These are phyloP conservation scores for Epinephelus fuscoguttatus DNA, from an alignment of 2,113 vertebrate species.

Conservation along the genomic window DNA sequence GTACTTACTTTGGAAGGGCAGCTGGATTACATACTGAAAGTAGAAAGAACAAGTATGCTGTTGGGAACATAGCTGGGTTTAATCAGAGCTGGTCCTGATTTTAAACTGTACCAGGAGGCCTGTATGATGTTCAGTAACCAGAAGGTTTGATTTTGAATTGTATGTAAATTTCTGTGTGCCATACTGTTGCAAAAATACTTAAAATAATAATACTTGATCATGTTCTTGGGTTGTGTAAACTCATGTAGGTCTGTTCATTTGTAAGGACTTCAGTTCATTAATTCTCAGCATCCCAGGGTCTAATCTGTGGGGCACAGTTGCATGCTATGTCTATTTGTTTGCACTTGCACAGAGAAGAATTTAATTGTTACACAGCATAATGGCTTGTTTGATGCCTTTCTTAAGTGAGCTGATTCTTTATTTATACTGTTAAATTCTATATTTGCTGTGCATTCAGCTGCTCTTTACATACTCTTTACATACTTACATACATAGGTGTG, in stretches of 20 bases:
- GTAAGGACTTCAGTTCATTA: background rate
- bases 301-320: background rate
- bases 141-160: background rate
- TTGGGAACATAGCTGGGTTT: too few relatives aligned
- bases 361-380: background rate
- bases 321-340: background rate
- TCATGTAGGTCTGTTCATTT: background rate
- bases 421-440: background rate
- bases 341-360: background rate
- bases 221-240: background rate
- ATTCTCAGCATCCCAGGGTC: background rate
- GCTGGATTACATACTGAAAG: too few relatives aligned
- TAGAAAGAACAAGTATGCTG: too few relatives aligned
- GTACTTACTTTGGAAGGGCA: too few relatives aligned
- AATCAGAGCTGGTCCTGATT: background rate
- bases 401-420: background rate
- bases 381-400: background rate
- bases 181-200: background rate
- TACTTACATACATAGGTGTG: conserved; percentile 83
- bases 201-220: background rate
- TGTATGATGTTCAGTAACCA: background rate
- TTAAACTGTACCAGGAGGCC: background rate
- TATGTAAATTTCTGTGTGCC: background rate
- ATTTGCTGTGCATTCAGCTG: conserved; percentile 32
- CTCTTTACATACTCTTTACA: conserved; percentile 18